Evolutionary conservation across 2,888 invertebrate genomes (phyloP).

Genomic region (Stenodema calcarata): DNA sequence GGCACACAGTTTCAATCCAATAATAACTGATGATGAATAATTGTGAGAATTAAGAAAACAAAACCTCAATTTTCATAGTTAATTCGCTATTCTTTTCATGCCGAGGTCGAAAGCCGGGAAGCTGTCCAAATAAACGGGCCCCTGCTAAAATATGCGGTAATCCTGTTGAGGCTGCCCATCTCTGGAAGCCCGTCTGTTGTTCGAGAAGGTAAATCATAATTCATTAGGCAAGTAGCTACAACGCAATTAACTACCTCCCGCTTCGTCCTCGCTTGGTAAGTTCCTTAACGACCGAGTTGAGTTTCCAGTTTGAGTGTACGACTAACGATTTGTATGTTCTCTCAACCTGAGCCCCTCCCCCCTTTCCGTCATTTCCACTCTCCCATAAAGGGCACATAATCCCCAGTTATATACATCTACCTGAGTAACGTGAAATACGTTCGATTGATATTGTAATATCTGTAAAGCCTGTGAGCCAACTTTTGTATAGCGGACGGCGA

Average conservation of each 20-base stretch:
- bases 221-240: neutral
- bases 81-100: neutral
- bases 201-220: neutral
- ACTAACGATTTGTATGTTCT: neutral
- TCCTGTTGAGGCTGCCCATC: neutral
- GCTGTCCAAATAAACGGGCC: neutral
- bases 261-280: neutral
- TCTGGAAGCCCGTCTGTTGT: neutral
- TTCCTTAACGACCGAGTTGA: neutral
- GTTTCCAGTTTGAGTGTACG: neutral
- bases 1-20: too few relatives aligned
- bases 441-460: too few relatives aligned
- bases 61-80: neutral
- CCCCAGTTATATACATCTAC: too few relatives aligned
- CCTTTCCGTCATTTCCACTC: too few relatives aligned
- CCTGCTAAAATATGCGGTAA: neutral
- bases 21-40: neutral
- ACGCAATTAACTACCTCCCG: neutral
- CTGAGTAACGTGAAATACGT: too few relatives aligned
- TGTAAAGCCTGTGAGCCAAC: too few relatives aligned
- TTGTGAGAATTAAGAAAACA: neutral
- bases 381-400: too few relatives aligned
- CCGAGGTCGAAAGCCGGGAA: neutral
- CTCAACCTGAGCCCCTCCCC: too few relatives aligned
- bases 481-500: too few relatives aligned